Evolutionary conservation across 2,797 vertebrate genomes (phyloP).

Genomic region (Petrocephalus schoutedeni): DNA sequence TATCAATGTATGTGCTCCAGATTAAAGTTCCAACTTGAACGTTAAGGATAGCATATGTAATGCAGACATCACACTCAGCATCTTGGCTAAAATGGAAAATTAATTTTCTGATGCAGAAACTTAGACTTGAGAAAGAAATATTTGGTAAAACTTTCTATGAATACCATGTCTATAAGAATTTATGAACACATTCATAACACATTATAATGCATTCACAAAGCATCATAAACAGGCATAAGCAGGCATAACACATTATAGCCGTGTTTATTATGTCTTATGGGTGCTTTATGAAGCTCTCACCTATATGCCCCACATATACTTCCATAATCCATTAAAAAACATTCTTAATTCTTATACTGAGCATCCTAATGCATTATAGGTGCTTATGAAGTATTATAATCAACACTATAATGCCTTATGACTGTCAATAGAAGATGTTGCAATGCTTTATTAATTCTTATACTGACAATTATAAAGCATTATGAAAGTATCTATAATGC

Average conservation of each 20-base stretch:
- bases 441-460: background rate
- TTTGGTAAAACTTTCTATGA: background rate
- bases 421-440: background rate
- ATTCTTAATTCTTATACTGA: background rate
- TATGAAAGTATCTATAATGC: background rate
- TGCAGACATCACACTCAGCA: background rate
- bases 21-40: background rate
- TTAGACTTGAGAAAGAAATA: background rate
- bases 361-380: background rate
- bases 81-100: background rate
- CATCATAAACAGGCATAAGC: too few species aligned
- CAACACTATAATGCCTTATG: background rate
- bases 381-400: background rate
- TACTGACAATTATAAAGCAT: background rate
- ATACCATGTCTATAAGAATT: background rate
- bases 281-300: background rate
- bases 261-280: background rate
- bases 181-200: background rate
- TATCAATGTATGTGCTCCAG: background rate
- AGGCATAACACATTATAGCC: background rate
- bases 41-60: background rate
- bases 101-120: background rate
- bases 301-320: background rate
- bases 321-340: background rate
- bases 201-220: background rate